Evolutionary conservation across 2,888 invertebrate genomes (phyloP), one percentile per base, ranked within the genome.

Genomic region (Cecidostiba fungosa): DNA sequence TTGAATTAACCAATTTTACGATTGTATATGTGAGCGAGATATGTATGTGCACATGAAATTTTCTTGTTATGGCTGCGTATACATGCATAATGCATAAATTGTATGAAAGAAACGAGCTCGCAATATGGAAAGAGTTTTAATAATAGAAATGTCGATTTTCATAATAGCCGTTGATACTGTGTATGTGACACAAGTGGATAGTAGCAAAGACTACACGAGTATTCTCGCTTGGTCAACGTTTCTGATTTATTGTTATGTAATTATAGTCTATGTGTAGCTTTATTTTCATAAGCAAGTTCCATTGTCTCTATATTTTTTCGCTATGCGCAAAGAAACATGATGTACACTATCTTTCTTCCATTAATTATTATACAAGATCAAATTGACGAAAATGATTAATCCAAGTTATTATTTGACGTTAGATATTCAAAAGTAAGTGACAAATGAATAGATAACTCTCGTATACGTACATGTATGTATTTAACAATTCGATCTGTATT

Each of bases 131-230:
- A 23, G 43, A 47, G 66, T 74, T 82, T 43, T 12, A 12, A 77
- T 39, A 82, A 82, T 82, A 77, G 23, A 36, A 77, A 36, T 76
- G 66, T 39, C 23, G 29, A 29, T 76, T 50, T 62, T 29, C 73
- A 62, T 73, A 73, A 73, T 59, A 62, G 72, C n/a, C 50, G 39
- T 5, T 81, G 26, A 81, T 29, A 69, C n/a, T 8, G n/a, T 23
- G n/a, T 62, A 73, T 19, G 47, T 23, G 19, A 23, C 6, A 10
- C 6, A 10, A 50, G 19, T 47, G 26, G 16, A 47, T 36, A 72
- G 5, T 16, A 32, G 32, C 4, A 8, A 43, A 43, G 39, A 39
- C 72, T 39, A n/a, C 23, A 16, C 54, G 3, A 39, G 39, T n/a
- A n/a, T 72, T 39, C 39, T 72, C 23, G 8, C 39, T n/a, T 8